Base-by-base conservation (phyloP, 2,113 vertebrate species). In the Eclectus roratus region DNA sequence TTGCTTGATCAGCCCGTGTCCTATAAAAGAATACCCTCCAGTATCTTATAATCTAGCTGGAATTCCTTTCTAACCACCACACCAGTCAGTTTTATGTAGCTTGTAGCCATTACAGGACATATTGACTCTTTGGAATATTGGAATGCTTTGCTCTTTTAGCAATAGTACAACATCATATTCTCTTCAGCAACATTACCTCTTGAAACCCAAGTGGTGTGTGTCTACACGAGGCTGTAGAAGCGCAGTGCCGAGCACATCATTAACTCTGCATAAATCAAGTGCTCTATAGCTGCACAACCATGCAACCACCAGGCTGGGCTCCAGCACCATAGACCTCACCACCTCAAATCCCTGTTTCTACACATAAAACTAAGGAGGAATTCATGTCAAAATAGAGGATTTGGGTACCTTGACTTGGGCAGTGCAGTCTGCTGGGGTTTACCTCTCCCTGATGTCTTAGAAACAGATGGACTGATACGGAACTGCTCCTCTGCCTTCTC, bases 151-250 rank as follows among this genome's bases (percentile, higher is more conserved):
- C 39, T 77, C 43, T 35, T 73, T 33, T 15, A 64, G 55, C 47
- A 41, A 5, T 0, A 25, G 52, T 1, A 53, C 18, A 28, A 27
- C 14, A 8, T 6, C 4, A 3, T 5, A 24, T 33, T 73, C 14
- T 71, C 72, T 46, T 61, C 3, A 68, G 71, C 46, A 63, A 12
- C 50, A 17, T 17, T 13, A n/a, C 64, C 70, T 6, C 46, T 15
- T 20, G 55, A 49, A 80, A 9, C 24, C 47, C 3, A 0, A 33
- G 21, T 2, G 12, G 1, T 16, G 28, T 16, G 28, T 3, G 29
- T 16, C 80, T 27, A 44, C 50, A 11, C 1, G 23, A 33, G 76
- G 82, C 53, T 55, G n/a, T 1, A 1, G 2, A 37, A 78, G 41
- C 0, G 0, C 13, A 8, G 63, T 7, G 80, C 77, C 44, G 60